phyloP scores from a whole-genome alignment of 2,113 vertebrate genomes.

The Lipophrys pholis region DNA sequence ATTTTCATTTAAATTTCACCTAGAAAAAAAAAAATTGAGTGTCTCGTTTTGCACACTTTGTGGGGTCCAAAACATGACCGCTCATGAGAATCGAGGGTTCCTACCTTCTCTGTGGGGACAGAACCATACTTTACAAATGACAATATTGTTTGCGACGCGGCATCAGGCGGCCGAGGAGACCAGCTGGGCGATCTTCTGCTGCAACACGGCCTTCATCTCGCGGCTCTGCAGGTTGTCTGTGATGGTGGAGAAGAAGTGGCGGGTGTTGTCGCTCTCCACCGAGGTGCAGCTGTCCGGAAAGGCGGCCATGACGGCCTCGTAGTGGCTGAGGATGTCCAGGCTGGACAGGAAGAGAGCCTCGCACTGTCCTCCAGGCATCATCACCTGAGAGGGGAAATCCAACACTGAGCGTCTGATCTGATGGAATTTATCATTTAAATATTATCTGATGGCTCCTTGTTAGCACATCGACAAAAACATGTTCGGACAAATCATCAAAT shows the following conservation, averaged over 20 bases:
- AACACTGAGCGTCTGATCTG: not conserved
- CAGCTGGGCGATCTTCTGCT: constrained; percentile 93
- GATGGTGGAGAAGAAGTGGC: constrained; percentile 90
- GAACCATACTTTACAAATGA: no score
- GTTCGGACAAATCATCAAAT: no score
- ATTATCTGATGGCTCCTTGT: no score
- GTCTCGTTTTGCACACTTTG: no score
- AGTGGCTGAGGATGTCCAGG: constrained; percentile 90
- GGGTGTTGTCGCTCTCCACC: constrained; percentile 87
- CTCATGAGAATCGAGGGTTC: no score
- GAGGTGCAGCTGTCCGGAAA: constrained; percentile 79
- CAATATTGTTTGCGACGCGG: not conserved
- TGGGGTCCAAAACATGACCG: no score
- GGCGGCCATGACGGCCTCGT: constrained; percentile 81
- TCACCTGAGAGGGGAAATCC: constrained; percentile 77
- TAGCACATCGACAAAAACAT: no score
- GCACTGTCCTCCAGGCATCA: constrained; percentile 85
- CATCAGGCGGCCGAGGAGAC: constrained; percentile 37
- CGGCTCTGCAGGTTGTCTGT: constrained; percentile 82
- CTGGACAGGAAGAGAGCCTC: constrained; percentile 88
- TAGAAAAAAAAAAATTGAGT: no score
- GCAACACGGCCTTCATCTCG: constrained; percentile 87
- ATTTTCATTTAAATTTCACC: no score
- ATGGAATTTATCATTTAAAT: no score
- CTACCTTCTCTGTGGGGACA: no score